Conservation (phyloP, 1,140 invertebrate genomes). For the Antheraea pernyi region DNA sequence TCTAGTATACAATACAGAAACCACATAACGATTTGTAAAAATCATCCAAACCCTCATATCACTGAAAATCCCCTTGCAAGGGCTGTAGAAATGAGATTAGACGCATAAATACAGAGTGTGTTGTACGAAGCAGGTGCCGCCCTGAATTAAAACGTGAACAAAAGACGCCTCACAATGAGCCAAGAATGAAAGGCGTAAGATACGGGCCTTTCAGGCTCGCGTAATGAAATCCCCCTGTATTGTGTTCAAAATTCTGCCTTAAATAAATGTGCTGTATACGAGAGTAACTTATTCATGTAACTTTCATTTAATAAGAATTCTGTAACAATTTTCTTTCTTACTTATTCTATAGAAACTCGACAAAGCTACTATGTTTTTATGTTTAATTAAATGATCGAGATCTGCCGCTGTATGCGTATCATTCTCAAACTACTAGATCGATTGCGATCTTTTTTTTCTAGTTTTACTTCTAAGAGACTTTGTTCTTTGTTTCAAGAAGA, state of each 20-base stretch:
- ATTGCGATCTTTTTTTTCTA: too few relatives aligned
- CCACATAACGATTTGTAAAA: not conserved
- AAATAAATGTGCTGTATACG: constrained; percentile 5
- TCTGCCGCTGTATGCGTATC: too few relatives aligned
- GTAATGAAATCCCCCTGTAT: constrained; percentile 26
- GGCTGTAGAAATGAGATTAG: constrained; percentile 14
- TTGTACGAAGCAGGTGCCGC: constrained; percentile 18
- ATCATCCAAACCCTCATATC: not conserved
- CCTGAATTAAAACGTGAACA: constrained; percentile 30
- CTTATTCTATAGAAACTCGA: not conserved
- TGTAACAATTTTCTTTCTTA: not conserved
- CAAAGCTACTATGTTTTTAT: too few relatives aligned
- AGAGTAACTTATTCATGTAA: constrained; percentile 10
- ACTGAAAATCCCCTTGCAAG: not conserved
- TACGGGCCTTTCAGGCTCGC: constrained; percentile 15
- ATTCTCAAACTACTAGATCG: too few relatives aligned
- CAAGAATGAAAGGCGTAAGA: constrained; percentile 27
- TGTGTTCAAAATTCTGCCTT: constrained; percentile 11
- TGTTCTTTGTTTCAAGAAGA: too few relatives aligned
- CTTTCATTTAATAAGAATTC: not conserved
- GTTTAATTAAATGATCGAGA: too few relatives aligned
- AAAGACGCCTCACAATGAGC: constrained; percentile 25
- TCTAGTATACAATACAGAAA: not conserved
- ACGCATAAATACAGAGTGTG: constrained; percentile 14
- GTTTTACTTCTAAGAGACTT: too few relatives aligned